A percentile compares a stretch with the other conserved stretches of the same genome.
Conservation (phyloP, 2,888 invertebrate species). For the Clitarchus hookeri region DNA sequence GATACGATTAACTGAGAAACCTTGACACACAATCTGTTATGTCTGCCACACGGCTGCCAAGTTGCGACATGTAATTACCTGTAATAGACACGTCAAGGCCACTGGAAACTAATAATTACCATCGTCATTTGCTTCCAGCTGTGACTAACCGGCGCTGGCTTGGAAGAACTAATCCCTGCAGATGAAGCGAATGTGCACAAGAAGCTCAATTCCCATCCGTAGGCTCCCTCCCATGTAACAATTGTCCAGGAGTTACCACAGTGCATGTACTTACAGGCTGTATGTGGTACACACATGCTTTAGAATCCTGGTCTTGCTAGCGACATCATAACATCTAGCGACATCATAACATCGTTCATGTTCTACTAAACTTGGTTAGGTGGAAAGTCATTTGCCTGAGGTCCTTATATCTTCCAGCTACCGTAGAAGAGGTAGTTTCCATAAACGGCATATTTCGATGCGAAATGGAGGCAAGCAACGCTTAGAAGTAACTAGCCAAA, state of each 20-base stretch:
- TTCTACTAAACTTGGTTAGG: not conserved
- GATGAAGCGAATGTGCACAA: not conserved
- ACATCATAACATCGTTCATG: not conserved
- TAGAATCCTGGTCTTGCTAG: not conserved
- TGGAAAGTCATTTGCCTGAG: not conserved
- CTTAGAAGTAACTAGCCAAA: no score
- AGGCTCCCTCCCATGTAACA: not conserved
- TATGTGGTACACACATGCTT: not conserved
- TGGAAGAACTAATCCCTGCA: not conserved
- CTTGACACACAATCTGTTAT: not conserved
- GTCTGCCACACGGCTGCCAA: not conserved
- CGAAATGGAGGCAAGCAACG: no score
- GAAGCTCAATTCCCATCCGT: not conserved
- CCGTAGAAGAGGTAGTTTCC: no score
- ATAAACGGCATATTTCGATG: no score
- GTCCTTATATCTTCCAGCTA: no score
- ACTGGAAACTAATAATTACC: not conserved
- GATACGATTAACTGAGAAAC: slow-evolving; percentile 7
- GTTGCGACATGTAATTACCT: slow-evolving; percentile 4
- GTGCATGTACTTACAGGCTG: not conserved
- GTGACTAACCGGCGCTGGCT: not conserved
- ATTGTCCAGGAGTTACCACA: not conserved
- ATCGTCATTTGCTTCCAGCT: not conserved
- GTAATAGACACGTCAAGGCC: slow-evolving; percentile 14
- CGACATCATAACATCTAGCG: not conserved